Conservation (phyloP, 2,797 vertebrate species). For the Aphelocoma californica region DNA sequence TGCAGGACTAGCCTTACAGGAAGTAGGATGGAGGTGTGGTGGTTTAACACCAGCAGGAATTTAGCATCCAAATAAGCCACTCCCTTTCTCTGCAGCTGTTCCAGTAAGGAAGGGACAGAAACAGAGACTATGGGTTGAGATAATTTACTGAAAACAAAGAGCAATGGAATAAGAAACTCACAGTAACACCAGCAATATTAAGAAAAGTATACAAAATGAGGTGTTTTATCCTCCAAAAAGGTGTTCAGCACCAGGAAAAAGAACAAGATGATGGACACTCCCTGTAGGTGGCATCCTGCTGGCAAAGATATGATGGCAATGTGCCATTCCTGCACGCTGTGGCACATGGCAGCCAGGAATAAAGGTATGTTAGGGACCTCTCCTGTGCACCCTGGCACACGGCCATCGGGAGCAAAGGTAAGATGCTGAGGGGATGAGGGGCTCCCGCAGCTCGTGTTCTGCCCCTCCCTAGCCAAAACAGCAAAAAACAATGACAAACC, state of each 20-base stretch:
- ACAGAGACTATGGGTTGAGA: neutral
- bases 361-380: too few relatives aligned
- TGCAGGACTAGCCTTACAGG: neutral
- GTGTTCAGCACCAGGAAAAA: neutral
- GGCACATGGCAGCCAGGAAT: neutral
- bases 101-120: too few relatives aligned
- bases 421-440: accelerated
- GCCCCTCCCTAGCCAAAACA: neutral
- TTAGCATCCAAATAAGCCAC: neutral
- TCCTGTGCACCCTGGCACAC: neutral
- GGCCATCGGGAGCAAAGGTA: neutral
- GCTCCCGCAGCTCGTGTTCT: neutral
- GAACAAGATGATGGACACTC: neutral
- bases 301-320: accelerated
- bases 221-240: neutral
- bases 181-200: neutral
- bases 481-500: neutral
- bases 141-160: neutral
- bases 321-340: neutral
- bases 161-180: neutral
- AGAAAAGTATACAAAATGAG: neutral
- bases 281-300: accelerated
- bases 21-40: too few relatives aligned
- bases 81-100: neutral
- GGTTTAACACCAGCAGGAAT: neutral